Conservation (phyloP, 2,113 vertebrate genomes). For the Labeo rohita region DNA sequence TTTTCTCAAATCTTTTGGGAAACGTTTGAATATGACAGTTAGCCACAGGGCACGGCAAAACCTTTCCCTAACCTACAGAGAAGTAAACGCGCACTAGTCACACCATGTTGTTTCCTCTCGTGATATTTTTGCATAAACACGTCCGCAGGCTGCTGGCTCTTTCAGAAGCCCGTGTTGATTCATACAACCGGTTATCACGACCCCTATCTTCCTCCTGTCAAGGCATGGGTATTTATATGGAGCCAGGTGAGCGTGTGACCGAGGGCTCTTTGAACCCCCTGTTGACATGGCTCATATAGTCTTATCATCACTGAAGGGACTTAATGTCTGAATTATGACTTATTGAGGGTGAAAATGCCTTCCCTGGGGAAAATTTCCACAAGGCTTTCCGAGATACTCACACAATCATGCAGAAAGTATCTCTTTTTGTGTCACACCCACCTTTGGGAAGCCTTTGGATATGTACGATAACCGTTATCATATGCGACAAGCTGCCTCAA, state of each 20-base stretch:
- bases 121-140: conserved; percentile 61
- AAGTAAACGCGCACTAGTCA: conserved; percentile 62
- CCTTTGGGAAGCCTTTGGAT: conserved; percentile 45
- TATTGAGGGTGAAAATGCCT: conserved; percentile 54
- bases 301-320: conserved; percentile 61
- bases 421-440: conserved; percentile 4
- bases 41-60: conserved; percentile 59
- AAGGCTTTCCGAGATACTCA: conserved; percentile 49
- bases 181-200: conserved; percentile 13
- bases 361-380: conserved; percentile 62
- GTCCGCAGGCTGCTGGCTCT: conserved; percentile 51
- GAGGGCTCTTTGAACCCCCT: conserved; percentile 11
- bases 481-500: conserved; percentile 66
- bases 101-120: conserved; percentile 49
- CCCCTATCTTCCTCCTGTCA: conserved; percentile 14
- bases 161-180: conserved; percentile 40
- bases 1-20: conserved; percentile 11
- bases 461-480: conserved; percentile 66
- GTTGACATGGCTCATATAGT: conserved; percentile 50
- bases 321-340: conserved; percentile 54
- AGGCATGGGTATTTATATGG: background rate
- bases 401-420: conserved; percentile 23
- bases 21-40: conserved; percentile 47
- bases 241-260: conserved; percentile 14
- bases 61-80: conserved; percentile 63